Conservation (phyloP, 2,888 invertebrate species). For the Trissolcus brochymenae region DNA sequence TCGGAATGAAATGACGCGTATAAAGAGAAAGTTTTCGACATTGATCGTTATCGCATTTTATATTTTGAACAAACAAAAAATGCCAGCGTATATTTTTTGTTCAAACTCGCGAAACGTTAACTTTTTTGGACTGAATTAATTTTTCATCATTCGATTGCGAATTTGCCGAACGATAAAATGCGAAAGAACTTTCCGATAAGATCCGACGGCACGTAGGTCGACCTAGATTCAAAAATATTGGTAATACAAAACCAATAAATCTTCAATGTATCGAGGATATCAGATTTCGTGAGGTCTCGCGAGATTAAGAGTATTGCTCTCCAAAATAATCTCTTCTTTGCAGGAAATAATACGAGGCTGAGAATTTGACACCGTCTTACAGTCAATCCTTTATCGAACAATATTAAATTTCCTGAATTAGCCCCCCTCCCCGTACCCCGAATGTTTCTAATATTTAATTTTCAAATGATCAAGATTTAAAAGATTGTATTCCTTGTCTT, state of each 20-base stretch:
- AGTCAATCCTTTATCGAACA: slow-evolving; percentile 65
- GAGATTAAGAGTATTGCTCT: slow-evolving; percentile 74
- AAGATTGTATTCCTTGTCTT: slow-evolving; percentile 69
- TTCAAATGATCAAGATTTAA: slow-evolving; percentile 67
- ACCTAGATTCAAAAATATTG: slow-evolving; percentile 71
- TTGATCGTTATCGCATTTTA: too few relatives aligned
- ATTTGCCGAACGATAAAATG: slow-evolving; percentile 22
- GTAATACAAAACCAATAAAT: slow-evolving; percentile 76
- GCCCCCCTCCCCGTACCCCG: slow-evolving; percentile 47
- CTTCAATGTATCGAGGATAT: slow-evolving; percentile 69
- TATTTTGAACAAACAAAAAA: slow-evolving; percentile 16
- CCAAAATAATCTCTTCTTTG: slow-evolving; percentile 71
- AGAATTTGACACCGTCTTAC: slow-evolving; percentile 63
- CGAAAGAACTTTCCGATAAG: slow-evolving; percentile 44
- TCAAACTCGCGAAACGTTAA: slow-evolving; percentile 4
- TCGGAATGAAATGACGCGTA: too few relatives aligned
- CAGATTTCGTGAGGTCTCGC: slow-evolving; percentile 67
- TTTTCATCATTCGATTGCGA: background rate
- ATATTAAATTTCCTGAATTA: slow-evolving; percentile 72
- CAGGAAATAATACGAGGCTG: slow-evolving; percentile 74
- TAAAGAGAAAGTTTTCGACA: too few relatives aligned
- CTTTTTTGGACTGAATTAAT: background rate
- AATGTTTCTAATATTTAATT: slow-evolving; percentile 71
- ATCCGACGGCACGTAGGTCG: slow-evolving; percentile 58
- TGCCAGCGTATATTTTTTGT: background rate